A percentile compares a stretch with the other conserved stretches of the same genome.
Evolutionary conservation across 23 tunicate species (phyloP).

Genomic region (Oikopleura dioica): DNA sequence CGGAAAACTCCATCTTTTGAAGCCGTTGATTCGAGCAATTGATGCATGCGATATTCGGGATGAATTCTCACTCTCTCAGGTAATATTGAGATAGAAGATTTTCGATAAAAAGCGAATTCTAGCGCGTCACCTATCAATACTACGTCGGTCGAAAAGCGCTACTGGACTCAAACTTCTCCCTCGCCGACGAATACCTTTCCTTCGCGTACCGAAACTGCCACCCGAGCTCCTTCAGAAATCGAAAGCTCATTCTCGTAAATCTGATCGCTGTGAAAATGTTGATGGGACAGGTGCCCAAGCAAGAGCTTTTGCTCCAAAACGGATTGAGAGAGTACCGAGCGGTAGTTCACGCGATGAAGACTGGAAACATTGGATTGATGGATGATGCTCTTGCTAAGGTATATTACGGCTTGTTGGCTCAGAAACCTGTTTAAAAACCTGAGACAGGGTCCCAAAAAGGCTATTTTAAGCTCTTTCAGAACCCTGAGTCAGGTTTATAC

Average conservation of each 20-base stretch:
- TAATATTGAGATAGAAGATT: constrained; percentile 46
- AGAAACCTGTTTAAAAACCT: no score
- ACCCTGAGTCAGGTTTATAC: no score
- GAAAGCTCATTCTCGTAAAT: constrained; percentile 33
- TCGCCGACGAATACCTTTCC: constrained; percentile 58
- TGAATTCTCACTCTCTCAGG: constrained; percentile 56
- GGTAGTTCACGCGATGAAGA: no score
- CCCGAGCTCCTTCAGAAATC: constrained; percentile 24
- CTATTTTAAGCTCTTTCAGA: no score
- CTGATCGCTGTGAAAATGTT: constrained; percentile 80
- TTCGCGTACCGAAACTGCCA: constrained; percentile 70
- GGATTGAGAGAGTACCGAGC: constrained; percentile 28
- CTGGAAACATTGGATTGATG: no score
- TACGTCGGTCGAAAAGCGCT: constrained; percentile 91
- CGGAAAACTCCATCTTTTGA: constrained; percentile 69
- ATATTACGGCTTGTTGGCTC: no score
- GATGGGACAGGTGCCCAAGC: constrained; percentile 49
- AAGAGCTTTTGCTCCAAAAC: constrained; percentile 21
- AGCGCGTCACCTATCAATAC: no score
- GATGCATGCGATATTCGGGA: constrained; percentile 66
- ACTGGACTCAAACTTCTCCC: constrained; percentile 12
- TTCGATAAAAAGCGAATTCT: not conserved
- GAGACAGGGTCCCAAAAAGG: no score
- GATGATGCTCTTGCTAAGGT: no score
- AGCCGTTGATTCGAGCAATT: constrained; percentile 72